These are phyloP conservation scores for Acropternis orthonyx DNA, from an alignment of 2,797 vertebrate genomes.

Conservation along the genomic window DNA sequence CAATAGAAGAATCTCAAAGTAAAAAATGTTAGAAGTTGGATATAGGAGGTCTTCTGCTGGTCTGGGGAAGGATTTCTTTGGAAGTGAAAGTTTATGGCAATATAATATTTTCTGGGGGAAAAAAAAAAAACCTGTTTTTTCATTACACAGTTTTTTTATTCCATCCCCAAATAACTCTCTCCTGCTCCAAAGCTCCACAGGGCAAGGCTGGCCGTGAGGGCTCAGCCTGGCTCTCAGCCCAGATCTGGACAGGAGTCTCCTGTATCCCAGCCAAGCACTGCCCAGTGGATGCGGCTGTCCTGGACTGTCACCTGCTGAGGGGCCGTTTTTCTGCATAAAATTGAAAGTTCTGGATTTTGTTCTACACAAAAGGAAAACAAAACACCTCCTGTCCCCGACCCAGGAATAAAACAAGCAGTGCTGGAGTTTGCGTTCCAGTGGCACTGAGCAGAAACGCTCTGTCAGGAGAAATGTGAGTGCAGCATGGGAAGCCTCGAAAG, in stretches of 20 bases:
- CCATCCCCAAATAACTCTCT: neutral
- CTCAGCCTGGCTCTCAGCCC: neutral
- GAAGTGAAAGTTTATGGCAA: neutral
- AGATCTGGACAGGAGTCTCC: neutral
- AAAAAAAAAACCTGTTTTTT: neutral
- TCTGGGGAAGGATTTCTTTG: neutral
- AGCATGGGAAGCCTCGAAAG: rapidly evolving
- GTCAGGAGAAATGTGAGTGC: rapidly evolving
- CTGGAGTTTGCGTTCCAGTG: neutral
- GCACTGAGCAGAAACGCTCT: neutral
- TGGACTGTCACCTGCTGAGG: neutral
- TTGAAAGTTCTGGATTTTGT: neutral
- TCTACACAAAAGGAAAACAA: neutral
- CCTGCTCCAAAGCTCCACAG: neutral
- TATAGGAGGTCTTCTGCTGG: rapidly evolving
- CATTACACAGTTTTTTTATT: neutral
- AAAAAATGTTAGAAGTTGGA: neutral
- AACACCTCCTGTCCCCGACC: neutral
- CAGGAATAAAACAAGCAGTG: too few species aligned
- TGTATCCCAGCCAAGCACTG: neutral
- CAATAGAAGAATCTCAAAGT: neutral
- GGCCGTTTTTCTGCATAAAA: neutral
- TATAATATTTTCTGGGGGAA: neutral
- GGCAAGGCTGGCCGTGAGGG: rapidly evolving
- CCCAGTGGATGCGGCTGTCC: neutral